Percentiles rank a stretch among this genome's conserved stretches.
These are phyloP conservation scores for Nudaria mundana DNA, from an alignment of 2,888 invertebrate species.

Conservation along the genomic window DNA sequence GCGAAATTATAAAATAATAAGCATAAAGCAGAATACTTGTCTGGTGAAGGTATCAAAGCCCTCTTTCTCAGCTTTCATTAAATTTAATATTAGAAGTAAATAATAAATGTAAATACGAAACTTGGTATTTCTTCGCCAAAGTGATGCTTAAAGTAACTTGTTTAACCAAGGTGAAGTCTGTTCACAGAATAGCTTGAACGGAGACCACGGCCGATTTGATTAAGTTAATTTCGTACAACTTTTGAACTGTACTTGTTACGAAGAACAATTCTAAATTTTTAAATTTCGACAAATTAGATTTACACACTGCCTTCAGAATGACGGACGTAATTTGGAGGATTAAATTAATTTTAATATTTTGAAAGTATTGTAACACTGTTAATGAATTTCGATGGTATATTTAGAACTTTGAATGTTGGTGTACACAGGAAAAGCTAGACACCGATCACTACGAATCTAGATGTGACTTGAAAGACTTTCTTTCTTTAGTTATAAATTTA, in stretches of 20 bases:
- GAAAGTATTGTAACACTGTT: neutral
- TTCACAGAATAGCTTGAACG: conserved; percentile 66
- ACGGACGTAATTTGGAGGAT: conserved; percentile 28
- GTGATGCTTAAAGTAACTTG: conserved; percentile 58
- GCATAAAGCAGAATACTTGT: too few relatives aligned
- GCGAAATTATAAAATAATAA: too few relatives aligned
- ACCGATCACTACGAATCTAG: too few relatives aligned
- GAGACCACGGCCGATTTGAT: conserved; percentile 67
- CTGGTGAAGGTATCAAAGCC: too few relatives aligned
- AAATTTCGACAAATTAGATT: conserved; percentile 36
- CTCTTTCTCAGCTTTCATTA: neutral
- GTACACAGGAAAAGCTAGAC: too few relatives aligned
- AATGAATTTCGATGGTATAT: neutral
- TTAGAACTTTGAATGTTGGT: neutral
- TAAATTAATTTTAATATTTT: conserved; percentile 4
- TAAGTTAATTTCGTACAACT: conserved; percentile 69
- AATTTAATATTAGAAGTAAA: conserved; percentile 20
- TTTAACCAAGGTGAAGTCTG: conserved; percentile 64
- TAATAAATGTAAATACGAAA: conserved; percentile 57
- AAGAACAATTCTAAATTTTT: conserved; percentile 52
- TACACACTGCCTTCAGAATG: conserved; percentile 34
- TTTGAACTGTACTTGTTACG: conserved; percentile 62
- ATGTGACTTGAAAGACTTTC: too few relatives aligned
- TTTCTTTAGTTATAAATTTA: too few relatives aligned
- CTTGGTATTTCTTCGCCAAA: conserved; percentile 53